Evolutionary conservation across 2,797 vertebrate genomes (phyloP).

Genomic region (Fringilla coelebs): DNA sequence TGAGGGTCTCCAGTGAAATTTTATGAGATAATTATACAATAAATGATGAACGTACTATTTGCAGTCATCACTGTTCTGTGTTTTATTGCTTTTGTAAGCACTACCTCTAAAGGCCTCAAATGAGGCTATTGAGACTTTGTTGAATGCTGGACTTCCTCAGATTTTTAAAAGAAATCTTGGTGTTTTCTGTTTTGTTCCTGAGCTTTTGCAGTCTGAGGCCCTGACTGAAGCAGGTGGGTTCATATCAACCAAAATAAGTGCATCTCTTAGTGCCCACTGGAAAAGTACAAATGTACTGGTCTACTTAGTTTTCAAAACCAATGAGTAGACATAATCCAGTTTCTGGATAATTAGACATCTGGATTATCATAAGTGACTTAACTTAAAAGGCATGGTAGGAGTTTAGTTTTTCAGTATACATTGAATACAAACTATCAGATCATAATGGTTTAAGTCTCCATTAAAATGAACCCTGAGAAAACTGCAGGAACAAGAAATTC

Average conservation of each 20-base stretch:
- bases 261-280: background rate
- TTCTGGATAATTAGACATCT: background rate
- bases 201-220: background rate
- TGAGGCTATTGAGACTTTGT: background rate
- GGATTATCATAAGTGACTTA: background rate
- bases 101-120: background rate
- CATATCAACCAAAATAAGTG: background rate
- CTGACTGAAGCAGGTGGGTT: background rate
- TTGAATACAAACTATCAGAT: background rate
- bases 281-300: background rate
- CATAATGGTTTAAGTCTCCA: background rate
- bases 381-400: background rate
- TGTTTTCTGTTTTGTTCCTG: background rate
- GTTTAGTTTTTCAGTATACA: background rate
- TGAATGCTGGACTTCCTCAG: background rate
- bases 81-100: background rate
- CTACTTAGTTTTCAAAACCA: background rate
- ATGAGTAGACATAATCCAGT: background rate
- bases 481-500: background rate
- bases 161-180: background rate
- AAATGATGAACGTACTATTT: background rate
- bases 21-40: constrained; percentile 8
- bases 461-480: background rate
- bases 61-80: background rate
- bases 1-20: background rate